phyloP scores from a whole-genome alignment of 2,888 invertebrate genomes.

The Diaprepes abbreviatus region DNA sequence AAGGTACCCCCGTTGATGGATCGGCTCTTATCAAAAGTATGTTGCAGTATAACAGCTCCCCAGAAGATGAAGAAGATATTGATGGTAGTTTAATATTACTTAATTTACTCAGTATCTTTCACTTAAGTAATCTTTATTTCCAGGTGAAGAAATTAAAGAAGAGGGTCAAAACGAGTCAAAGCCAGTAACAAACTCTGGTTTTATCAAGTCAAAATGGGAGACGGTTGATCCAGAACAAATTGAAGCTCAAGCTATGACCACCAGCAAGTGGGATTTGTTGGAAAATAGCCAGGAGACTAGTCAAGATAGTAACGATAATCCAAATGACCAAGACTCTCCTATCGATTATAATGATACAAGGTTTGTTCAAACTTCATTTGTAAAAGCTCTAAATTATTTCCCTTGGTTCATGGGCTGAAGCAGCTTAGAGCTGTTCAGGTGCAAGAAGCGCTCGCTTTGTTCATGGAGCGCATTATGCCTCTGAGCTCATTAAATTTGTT shows the following conservation, averaged over 20 bases:
- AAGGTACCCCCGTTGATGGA: constrained; percentile 81
- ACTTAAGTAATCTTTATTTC: constrained; percentile 1
- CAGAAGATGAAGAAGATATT: constrained; percentile 70
- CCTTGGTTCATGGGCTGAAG: too few species aligned
- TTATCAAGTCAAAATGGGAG: constrained; percentile 97
- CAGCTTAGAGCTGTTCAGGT: too few species aligned
- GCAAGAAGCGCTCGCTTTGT: too few species aligned
- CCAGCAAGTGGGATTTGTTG: constrained; percentile 89
- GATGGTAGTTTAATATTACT: constrained; percentile 71
- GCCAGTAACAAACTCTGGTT: constrained; percentile 72
- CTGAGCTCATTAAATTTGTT: too few species aligned
- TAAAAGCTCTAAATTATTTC: too few species aligned
- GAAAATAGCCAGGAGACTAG: constrained; percentile 70
- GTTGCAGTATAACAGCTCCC: constrained; percentile 66
- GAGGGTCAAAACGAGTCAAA: constrained; percentile 50
- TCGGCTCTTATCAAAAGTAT: constrained; percentile 83
- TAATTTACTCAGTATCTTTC: background rate
- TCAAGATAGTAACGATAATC: constrained; percentile 63
- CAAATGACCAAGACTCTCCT: constrained; percentile 63
- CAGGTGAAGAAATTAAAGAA: constrained; percentile 61
- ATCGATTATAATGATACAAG: constrained; percentile 65
- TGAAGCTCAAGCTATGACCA: constrained; percentile 87
- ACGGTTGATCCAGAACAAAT: constrained; percentile 90
- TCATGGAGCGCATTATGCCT: too few species aligned
- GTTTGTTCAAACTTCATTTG: constrained; percentile 51